Evolutionary conservation across 2,888 invertebrate genomes (phyloP), one percentile per base, ranked within the genome.

Genomic region (Trachelus iudaicus): DNA sequence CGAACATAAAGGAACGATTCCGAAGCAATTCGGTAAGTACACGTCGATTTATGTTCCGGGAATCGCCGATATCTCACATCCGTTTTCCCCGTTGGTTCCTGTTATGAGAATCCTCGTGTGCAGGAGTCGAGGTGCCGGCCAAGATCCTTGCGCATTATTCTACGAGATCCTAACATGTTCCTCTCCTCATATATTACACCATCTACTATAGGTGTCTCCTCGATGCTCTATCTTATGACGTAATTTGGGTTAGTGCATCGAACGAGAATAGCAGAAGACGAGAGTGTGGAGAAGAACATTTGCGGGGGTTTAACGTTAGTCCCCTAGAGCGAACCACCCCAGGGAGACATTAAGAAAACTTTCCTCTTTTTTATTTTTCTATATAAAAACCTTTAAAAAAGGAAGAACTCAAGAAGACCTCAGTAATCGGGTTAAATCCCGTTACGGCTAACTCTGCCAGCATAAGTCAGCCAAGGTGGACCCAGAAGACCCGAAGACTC

Each of bases 1-100:
- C 83, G 82, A 85, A 85, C 85, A 88, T 87, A 88, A 87, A 88
- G 85, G 86, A 90, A 83, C 87, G 88, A 90, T 90, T 90, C 88
- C 86, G 88, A 90, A 90, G 90, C 90, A 90, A 90, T 90, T 90
- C 87, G 86, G 88, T 90, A 89, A 90, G 90, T 90, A 90, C 88
- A 87, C 83, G 86, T 90, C 89, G 89, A 90, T 90, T 89, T 90
- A 90, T 88, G 88, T 89, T 56, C 87, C 86, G 84, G 81, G 86
- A 88, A 88, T 88, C 86, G 86, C 81, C 89, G 87, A 88, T 89
- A 89, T 87, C 85, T 88, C 85, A 88, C 85, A 85, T 87, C 84
- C 81, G 80, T 84, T 84, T 85, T 82, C 83, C 77, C 78, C 75
- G 31, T 13, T 71, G 31, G 71, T 71, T 71, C 71, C 33, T 34